These are phyloP conservation scores for Cryptoprocta ferox DNA, from an alignment of 2,797 vertebrate species.

Conservation along the genomic window DNA sequence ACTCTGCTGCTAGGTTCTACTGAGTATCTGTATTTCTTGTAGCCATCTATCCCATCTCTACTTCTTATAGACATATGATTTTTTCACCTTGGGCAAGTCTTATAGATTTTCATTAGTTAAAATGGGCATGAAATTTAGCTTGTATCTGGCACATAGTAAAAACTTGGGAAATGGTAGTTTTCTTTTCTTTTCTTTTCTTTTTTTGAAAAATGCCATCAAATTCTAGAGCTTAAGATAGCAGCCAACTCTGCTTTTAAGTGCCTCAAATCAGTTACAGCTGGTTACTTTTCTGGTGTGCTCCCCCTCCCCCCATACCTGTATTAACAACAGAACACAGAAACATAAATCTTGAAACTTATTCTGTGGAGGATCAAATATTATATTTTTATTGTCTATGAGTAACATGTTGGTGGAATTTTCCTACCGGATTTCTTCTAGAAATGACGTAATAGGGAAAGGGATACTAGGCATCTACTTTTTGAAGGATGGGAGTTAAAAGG, in stretches of 20 bases:
- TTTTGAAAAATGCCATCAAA: constrained; percentile 18
- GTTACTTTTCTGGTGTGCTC: background rate
- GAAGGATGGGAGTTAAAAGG: background rate
- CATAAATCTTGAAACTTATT: constrained; percentile 47
- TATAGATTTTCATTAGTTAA: constrained; percentile 39
- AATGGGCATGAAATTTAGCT: constrained; percentile 4
- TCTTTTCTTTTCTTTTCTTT: background rate
- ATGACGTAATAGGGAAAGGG: background rate
- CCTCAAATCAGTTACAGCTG: background rate
- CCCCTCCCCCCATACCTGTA: background rate
- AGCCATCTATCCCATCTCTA: background rate
- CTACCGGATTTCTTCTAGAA: constrained; percentile 22
- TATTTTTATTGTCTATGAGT: constrained; percentile 19
- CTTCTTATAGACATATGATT: background rate
- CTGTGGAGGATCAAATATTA: constrained; percentile 41
- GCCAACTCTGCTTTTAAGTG: background rate
- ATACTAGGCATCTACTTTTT: background rate
- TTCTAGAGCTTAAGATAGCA: constrained; percentile 35
- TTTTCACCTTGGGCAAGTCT: background rate
- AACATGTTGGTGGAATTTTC: constrained; percentile 49
- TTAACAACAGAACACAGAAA: constrained; percentile 32
- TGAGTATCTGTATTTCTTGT: background rate
- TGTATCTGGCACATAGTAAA: background rate
- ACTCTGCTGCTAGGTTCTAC: background rate
- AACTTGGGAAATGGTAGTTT: background rate